Percentiles rank a stretch among this genome's conserved stretches.
These are phyloP conservation scores for Rhodinocichla rosea DNA, from an alignment of 2,113 vertebrate genomes.

Conservation along the genomic window DNA sequence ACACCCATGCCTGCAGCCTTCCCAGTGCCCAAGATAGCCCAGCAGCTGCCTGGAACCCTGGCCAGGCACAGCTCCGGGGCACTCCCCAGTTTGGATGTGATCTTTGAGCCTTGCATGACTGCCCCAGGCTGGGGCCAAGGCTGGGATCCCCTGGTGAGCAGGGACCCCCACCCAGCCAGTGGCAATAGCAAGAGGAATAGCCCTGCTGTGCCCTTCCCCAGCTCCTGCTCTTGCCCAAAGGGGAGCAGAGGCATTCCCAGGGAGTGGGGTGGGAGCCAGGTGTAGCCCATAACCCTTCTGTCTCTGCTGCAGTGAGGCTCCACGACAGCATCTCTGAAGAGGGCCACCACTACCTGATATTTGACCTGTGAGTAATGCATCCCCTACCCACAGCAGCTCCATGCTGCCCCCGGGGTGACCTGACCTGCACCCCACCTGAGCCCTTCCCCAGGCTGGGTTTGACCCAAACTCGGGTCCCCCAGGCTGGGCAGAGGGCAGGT, in stretches of 20 bases:
- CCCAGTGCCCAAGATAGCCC: background rate
- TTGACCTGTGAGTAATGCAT: slow-evolving; percentile 80
- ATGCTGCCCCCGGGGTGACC: fast-evolving
- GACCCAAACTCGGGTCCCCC: background rate
- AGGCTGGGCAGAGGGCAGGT: background rate
- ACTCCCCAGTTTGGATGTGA: background rate
- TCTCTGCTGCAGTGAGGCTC: slow-evolving; percentile 74
- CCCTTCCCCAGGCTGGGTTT: background rate
- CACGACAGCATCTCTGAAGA: slow-evolving; percentile 84
- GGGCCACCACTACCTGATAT: slow-evolving; percentile 84
- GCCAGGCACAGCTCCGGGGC: background rate
- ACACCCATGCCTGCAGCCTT: background rate
- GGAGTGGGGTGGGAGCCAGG: background rate
- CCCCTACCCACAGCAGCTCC: background rate
- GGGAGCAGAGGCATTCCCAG: background rate
- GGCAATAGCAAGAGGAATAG: background rate
- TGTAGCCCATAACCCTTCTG: background rate
- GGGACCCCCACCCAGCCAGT: background rate
- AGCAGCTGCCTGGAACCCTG: background rate
- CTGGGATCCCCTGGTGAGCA: background rate
- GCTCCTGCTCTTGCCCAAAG: background rate
- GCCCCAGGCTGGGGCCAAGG: background rate
- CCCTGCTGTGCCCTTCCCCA: background rate
- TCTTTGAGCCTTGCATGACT: background rate
- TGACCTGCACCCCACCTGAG: background rate